Conservation (phyloP, 2,113 vertebrate genomes). For the Urocynchramus pylzowi region DNA sequence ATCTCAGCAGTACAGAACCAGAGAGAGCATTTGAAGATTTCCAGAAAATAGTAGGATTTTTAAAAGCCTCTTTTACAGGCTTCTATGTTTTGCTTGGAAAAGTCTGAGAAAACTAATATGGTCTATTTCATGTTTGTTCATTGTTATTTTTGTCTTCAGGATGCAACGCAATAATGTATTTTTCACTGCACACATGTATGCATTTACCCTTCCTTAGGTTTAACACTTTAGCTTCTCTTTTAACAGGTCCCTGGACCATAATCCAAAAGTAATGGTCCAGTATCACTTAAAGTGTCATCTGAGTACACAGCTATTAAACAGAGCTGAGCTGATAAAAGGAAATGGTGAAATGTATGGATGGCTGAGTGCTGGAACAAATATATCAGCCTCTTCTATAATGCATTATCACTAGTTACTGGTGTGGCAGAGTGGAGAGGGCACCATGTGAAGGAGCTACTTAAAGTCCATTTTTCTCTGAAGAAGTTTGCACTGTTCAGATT, state of each 20-base stretch:
- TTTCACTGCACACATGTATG: neutral
- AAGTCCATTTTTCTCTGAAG: neutral
- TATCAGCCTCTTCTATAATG: neutral
- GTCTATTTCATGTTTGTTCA: neutral
- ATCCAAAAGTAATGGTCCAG: neutral
- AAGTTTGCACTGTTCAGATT: neutral
- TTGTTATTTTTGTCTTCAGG: neutral
- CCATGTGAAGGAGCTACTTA: neutral
- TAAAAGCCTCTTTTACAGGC: neutral
- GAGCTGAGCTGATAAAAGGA: neutral
- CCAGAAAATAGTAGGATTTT: neutral
- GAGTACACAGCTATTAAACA: constrained; percentile 33
- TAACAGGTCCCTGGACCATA: neutral
- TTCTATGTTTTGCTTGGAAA: neutral
- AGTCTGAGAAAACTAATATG: neutral
- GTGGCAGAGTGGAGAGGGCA: neutral
- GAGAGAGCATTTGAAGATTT: neutral
- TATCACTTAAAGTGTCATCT: neutral
- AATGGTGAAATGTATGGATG: neutral
- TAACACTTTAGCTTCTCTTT: neutral
- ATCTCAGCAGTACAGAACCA: neutral
- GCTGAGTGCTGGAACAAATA: neutral
- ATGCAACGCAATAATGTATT: neutral
- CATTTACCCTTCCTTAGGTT: neutral
- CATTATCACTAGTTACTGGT: neutral